Evolutionary conservation across 2,113 vertebrate genomes (phyloP), one percentile per base, ranked within the genome.

Genomic region (Psilopogon haemacephalus): DNA sequence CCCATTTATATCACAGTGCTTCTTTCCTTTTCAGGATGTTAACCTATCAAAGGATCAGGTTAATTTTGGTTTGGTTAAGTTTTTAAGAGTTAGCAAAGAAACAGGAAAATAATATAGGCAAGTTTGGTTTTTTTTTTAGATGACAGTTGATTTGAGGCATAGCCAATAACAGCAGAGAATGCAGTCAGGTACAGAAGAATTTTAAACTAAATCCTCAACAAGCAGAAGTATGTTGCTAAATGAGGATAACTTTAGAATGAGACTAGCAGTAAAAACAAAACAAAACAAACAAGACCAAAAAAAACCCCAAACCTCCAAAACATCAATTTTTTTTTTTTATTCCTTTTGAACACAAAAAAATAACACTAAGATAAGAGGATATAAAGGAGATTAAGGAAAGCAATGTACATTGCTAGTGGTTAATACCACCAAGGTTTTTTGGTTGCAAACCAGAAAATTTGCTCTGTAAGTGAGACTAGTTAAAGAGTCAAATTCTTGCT

Each of bases 391-490:
- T 58, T 60, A 83, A 68, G 30, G 24, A 79, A 5, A 92, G 33
- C 7, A 67, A 52, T 8, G 19, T 6, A 38, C 26, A 24, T 54
- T 64, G 19, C 33, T 83, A 52, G 48, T 37, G 83, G 32, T 15
- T 52, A 79, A 33, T 35, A 46, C 0, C 1, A 46, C 6, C 16
- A 60, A 0, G 0, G 0, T 0, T 3, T 32, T 86, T 83, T 50
- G 28, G 8, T 24, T 38, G 46, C 2, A 30, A 63, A 86, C 81
- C 42, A 9, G 6, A 63, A 35, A 85, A 69, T 37, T 79, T 76
- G 30, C 12, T 78, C 59, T 75, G 5, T 37, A 85, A 75, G 10
- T 40, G 5, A 2, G n/a, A 55, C 37, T 46, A 40, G 11, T 52
- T 67, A 76, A 88, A 58, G 33, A 58, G 65, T 70, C 56, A 83